Evolutionary conservation across 2,797 vertebrate genomes (phyloP), one percentile per base, ranked within the genome.

Genomic region (Trachops cirrhosus): DNA sequence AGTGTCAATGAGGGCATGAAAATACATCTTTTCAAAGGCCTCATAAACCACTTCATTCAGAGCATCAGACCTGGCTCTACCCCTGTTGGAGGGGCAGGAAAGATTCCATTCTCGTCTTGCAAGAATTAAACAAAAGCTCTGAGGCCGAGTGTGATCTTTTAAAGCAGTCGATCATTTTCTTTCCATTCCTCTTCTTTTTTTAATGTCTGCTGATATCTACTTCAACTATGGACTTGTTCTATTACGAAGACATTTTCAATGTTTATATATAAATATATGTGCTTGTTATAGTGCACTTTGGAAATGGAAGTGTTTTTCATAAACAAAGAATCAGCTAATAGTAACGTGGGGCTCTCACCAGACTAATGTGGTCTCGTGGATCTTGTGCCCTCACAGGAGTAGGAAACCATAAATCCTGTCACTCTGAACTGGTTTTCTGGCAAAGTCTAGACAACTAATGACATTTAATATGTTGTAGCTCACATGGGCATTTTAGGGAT

Each of bases 351-450:
- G 26, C 75, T 91, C 62, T 95, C 48, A 34, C 19, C 78, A 59
- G 21, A 79, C 41, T 64, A 34, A 93, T 19, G 74, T 22, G 57
- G 48, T 94, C 93, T 78, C 62, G 68, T 59, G 67, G 37, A 83
- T 73, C 90, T 86, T 82, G 70, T 64, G n/a, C 21, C 71, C 70
- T 91, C 37, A 22, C 1, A 89, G 46, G 86, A 88, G n/a, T 54
- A 57, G 39, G 39, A 85, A 78, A 80, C 62, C 59, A 93, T 91
- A 96, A 96, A 95, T 86, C 22, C 75, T 80, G 19, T 85, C 57
- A 74, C 75, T 91, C 52, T 86, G 78, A 93, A 78, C 79, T 77
- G 77, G 9, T 95, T 96, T 96, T 82, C 93, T 93, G 86, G 95
- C 91, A 70, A 59, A 78, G 77, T 80, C 92, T 84, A 96, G 85